Base-by-base conservation (phyloP, 2,797 vertebrate species). In the Gadopsis bispinosus region DNA sequence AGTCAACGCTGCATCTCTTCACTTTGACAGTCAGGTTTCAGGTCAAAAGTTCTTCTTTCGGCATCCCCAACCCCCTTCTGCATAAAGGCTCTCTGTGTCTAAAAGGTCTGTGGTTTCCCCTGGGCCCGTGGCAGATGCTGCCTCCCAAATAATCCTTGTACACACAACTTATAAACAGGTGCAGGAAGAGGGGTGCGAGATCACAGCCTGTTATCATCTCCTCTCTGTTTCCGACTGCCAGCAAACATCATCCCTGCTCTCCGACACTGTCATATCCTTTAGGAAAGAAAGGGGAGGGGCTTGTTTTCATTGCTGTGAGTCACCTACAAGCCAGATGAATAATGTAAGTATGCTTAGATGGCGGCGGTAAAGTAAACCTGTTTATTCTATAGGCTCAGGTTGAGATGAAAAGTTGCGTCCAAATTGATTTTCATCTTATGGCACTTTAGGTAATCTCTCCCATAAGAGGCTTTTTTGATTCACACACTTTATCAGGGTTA, bases 131-230 rank as follows among this genome's bases (percentile, higher is more conserved):
- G 84, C 88, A 89, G 83, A 90, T 80, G 83, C 81, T 92, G 91
- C 88, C 91, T 94, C 89, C 78, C 79, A 93, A 94, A 92, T 86
- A 84, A 91, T 80, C 71, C 51, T 26, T 50, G 80, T 77, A 91
- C 88, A 89, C 89, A 92, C 79, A 87, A 80, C 60, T 81, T 91
- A 77, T 79, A 88, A 91, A 86, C 85, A 88, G 73, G 69, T 31
- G 56, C 62, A 73, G 73, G 59, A 83, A 87, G 78, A 79, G 73
- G 79, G 68, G 79, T 88, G 81, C 92, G 55, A 69, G 84, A 83
- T 83, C 85, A 60, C 75, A 39, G 76, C 69, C 74, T 75, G 79
- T 86, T 84, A 77, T 90, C 72, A 31, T 37, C 61, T 63, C 43
- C 47, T 58, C 66, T 87, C 74, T 75, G 64, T 75, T 69, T 75